These are phyloP conservation scores for Auanema sp. DNA, from an alignment of 2,888 invertebrate genomes.

Conservation along the genomic window DNA sequence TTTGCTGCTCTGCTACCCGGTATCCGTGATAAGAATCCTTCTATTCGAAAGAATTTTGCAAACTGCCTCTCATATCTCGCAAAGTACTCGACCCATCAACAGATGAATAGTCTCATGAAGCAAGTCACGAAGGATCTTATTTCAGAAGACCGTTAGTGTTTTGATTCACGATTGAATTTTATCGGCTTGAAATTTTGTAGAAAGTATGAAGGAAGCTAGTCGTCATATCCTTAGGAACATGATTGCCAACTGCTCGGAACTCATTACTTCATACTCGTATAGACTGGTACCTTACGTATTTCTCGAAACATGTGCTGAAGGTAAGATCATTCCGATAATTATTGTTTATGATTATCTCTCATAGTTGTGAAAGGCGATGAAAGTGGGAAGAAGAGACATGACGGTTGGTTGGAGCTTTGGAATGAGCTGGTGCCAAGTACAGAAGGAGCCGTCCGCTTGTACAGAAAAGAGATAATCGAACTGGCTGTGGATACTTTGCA, in stretches of 20 bases:
- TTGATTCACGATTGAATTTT: not conserved
- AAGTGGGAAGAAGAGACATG: conserved; percentile 31
- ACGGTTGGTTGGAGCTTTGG: conserved; percentile 49
- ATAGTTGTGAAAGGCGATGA: conserved; percentile 46
- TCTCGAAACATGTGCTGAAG: conserved; percentile 37
- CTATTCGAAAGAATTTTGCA: conserved; percentile 48
- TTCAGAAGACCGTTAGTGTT: conserved; percentile 26
- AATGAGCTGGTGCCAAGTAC: conserved; percentile 45
- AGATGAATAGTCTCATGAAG: conserved; percentile 35
- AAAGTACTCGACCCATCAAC: conserved; percentile 31
- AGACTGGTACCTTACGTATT: conserved; percentile 44
- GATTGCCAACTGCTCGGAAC: conserved; percentile 35
- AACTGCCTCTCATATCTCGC: conserved; percentile 44
- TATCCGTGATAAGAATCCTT: conserved; percentile 45
- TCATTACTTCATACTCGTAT: conserved; percentile 30
- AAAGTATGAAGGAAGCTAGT: conserved; percentile 37
- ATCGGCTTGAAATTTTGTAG: conserved; percentile 13
- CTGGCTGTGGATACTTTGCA: conserved; percentile 35
- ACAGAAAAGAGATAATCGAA: conserved; percentile 41
- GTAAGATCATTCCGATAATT: conserved; percentile 4
- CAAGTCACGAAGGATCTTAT: conserved; percentile 28
- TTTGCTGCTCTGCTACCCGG: conserved; percentile 36
- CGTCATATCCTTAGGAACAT: conserved; percentile 42
- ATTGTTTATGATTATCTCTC: conserved; percentile 9
- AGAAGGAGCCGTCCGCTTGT: conserved; percentile 36